A percentile compares a stretch with the other conserved stretches of the same genome.
These are phyloP conservation scores for Drosophila novamexicana DNA, from an alignment of 1,140 invertebrate species.

Conservation along the genomic window DNA sequence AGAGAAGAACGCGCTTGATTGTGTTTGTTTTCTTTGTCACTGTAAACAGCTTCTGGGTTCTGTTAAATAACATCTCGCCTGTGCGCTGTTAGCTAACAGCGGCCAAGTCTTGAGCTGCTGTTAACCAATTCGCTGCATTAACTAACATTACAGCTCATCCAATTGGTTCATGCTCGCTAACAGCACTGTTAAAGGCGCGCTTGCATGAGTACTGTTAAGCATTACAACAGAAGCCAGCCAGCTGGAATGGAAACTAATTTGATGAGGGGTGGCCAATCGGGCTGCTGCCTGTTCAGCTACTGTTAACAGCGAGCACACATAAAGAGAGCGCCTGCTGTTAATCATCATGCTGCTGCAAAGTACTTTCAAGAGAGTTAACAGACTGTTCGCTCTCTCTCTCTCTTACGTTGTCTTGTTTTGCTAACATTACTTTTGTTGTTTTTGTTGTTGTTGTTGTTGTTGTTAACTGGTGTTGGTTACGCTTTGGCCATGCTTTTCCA, in stretches of 20 bases:
- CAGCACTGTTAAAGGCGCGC: no score
- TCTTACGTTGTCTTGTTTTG: slow-evolving; percentile 2
- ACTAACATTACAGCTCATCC: no score
- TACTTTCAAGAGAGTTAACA: neutral
- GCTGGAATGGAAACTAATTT: neutral
- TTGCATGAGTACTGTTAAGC: neutral
- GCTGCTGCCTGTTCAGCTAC: neutral
- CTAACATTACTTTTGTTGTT: slow-evolving; percentile 11
- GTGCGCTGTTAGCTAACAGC: no score
- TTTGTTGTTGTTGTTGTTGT: neutral
- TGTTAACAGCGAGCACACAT: no score
- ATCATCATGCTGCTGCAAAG: neutral
- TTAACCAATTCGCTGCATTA: no score
- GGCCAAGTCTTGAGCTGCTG: no score
- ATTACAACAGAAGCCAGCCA: neutral
- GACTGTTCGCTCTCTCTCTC: neutral
- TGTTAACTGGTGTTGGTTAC: slow-evolving; percentile 31
- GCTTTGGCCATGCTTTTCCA: slow-evolving; percentile 19
- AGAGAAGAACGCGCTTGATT: slow-evolving; percentile 2
- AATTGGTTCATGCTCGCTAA: no score
- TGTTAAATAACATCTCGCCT: slow-evolving; percentile 14
- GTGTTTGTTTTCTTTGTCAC: neutral
- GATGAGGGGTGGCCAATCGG: neutral
- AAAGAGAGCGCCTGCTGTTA: neutral
- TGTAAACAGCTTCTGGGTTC: neutral